Evolutionary conservation across 2,797 vertebrate genomes (phyloP).

Genomic region (Scolopax bukidnonensis): DNA sequence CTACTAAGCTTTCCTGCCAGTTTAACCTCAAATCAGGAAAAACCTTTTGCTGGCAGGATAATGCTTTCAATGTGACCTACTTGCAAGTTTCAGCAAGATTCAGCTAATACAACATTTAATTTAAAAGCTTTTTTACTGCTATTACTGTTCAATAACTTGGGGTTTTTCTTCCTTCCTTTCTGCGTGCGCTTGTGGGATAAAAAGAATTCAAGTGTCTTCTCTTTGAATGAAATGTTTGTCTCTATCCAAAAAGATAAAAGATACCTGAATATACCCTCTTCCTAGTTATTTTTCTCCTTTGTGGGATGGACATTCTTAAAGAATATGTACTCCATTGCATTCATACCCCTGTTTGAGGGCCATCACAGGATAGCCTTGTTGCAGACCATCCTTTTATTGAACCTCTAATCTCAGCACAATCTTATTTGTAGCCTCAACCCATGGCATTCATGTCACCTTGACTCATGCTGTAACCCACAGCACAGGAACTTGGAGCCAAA

Average conservation of each 20-base stretch:
- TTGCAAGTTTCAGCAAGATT: background rate
- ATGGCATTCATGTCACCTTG: background rate
- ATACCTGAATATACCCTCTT: background rate
- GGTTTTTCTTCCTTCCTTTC: background rate
- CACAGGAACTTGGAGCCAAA: background rate
- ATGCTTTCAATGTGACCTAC: background rate
- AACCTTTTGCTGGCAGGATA: background rate
- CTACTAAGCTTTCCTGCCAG: background rate
- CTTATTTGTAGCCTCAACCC: background rate
- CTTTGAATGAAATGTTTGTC: background rate
- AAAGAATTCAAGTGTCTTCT: background rate
- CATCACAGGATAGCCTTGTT: fast-evolving
- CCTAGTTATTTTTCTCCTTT: background rate
- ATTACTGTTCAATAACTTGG: background rate
- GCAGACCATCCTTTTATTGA: background rate
- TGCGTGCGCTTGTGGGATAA: background rate
- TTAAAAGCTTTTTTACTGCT: background rate
- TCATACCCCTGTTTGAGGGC: background rate
- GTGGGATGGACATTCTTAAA: background rate
- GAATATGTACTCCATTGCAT: background rate
- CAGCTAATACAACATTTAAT: background rate
- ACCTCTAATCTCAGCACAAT: background rate
- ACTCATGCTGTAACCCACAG: background rate
- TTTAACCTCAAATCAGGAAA: background rate
- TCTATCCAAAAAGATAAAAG: background rate